These are phyloP conservation scores for Habroteleia sp. DNA, from an alignment of 2,888 invertebrate genomes.

Conservation along the genomic window DNA sequence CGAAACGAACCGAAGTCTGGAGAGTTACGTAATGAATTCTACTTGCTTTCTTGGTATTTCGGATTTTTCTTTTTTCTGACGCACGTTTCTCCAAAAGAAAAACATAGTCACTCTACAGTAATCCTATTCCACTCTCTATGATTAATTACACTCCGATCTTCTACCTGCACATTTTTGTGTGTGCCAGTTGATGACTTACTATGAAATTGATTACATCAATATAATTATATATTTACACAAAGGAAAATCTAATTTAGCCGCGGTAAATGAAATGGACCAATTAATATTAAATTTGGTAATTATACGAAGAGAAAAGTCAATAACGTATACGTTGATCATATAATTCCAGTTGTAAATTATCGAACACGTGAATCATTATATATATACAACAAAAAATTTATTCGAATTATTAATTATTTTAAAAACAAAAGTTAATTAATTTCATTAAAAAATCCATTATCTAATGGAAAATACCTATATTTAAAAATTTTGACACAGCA, in stretches of 20 bases:
- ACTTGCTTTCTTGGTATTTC: background rate
- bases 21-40: background rate
- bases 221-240: conserved; percentile 17
- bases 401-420: no score
- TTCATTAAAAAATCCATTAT: no score
- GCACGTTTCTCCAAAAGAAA: conserved; percentile 5
- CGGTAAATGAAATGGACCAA: background rate
- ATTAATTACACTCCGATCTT: conserved; percentile 8
- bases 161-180: conserved; percentile 7
- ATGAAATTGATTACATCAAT: conserved; percentile 14
- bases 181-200: conserved; percentile 13
- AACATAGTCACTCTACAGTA: conserved; percentile 10
- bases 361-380: no score
- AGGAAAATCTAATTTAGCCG: conserved; percentile 12
- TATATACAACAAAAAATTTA: no score
- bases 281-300: background rate
- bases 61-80: background rate
- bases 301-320: no score
- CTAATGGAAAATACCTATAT: no score
- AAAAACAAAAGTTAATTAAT: no score
- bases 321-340: no score
- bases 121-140: conserved; percentile 12
- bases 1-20: background rate
- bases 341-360: no score
- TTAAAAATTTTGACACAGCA: no score